Conservation (phyloP, 2,888 invertebrate species). For the Eubasilissa splendida region DNA sequence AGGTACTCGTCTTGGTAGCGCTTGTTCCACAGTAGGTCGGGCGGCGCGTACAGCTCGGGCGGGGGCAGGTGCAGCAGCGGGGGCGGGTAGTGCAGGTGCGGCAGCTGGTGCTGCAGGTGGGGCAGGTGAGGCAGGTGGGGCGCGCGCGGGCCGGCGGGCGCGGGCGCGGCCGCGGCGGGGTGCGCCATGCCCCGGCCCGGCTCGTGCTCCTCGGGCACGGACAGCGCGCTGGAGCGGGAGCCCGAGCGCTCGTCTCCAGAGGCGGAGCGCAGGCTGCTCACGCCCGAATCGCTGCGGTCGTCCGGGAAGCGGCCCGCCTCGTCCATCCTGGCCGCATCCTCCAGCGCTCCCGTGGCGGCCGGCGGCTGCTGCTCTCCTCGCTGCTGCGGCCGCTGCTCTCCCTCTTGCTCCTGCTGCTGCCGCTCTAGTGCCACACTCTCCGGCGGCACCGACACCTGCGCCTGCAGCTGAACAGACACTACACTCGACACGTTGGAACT, state of each 20-base stretch:
- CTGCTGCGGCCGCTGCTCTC: slow-evolving; percentile 72
- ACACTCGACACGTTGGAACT: slow-evolving; percentile 46
- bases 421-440: slow-evolving; percentile 63
- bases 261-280: slow-evolving; percentile 82
- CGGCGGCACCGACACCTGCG: slow-evolving; percentile 63
- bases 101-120: slow-evolving; percentile 61
- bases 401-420: slow-evolving; percentile 67
- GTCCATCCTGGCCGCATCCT: slow-evolving; percentile 60
- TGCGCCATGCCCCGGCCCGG: slow-evolving; percentile 65
- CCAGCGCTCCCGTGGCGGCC: slow-evolving; percentile 54
- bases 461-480: slow-evolving; percentile 51
- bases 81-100: slow-evolving; percentile 62
- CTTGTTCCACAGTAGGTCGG: slow-evolving; percentile 65
- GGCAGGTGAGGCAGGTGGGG: slow-evolving; percentile 60
- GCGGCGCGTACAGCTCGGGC: slow-evolving; percentile 62
- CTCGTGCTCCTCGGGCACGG: slow-evolving; percentile 80
- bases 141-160: slow-evolving; percentile 60
- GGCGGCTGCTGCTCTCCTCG: slow-evolving; percentile 58
- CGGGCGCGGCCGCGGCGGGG: slow-evolving; percentile 65
- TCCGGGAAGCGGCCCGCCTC: slow-evolving; percentile 65
- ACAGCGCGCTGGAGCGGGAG: slow-evolving; percentile 82
- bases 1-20: slow-evolving; percentile 68
- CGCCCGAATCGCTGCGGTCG: slow-evolving; percentile 76
- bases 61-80: slow-evolving; percentile 61
- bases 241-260: slow-evolving; percentile 84